Evolutionary conservation across 2,888 invertebrate genomes (phyloP), one percentile per base, ranked within the genome.

Genomic region (Acronicta aceris): DNA sequence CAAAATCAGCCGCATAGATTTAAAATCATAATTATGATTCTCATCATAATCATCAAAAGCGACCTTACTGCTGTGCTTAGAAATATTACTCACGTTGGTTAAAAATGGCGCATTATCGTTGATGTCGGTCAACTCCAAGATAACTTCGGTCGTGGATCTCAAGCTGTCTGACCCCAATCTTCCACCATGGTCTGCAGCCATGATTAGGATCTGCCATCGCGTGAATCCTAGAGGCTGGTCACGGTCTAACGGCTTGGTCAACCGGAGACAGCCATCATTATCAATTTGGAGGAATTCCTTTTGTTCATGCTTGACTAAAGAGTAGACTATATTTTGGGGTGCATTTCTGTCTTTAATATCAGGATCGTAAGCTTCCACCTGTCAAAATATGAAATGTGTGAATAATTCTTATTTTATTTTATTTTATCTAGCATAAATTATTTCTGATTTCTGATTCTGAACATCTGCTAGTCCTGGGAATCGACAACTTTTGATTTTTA

Each of bases 71-170:
- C 2, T 21, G 21, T 21, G 4, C 21, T 21, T 21, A 21, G 4
- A 21, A 21, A 21, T 3, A 21, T 3, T 81, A 95, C 95, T 95
- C 89, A 96, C 96, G 83, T 97, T 97, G 43, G 97, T 97, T 64
- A 98, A 95, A 85, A 97, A 97, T 0, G 99, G 99, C 0, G 98
- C 97, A 87, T 99, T 99, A 87, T 99, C 99, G 87, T 99, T 99
- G 81, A 98, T 97, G 83, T 99, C 99, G 5, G 95, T 95, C 27
- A 97, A 86, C 66, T 95, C 95, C 65, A 97, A 94, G 46, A 95
- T 97, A 25, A 98, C 97, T 78, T 96, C 96, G 0, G 96, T 96
- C 2, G 96, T 96, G 0, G 95, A 95, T 61, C 96, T 95, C 54
- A 96, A 85, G 21, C 96, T 96, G 15, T 95, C 95, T 0, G 95